Conservation (phyloP, 2,113 vertebrate species). For the Oncorhynchus keta region DNA sequence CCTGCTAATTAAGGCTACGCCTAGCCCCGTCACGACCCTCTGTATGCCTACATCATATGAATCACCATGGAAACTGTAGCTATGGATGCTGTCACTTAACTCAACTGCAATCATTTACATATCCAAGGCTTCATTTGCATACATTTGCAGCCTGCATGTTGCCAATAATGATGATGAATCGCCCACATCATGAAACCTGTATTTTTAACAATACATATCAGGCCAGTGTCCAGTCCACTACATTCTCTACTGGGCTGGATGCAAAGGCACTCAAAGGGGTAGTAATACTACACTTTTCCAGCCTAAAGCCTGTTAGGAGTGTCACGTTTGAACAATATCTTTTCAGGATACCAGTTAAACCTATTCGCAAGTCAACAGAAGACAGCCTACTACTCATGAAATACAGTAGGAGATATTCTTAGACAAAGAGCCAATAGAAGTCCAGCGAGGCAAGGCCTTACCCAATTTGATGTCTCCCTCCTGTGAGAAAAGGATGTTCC, state of each 20-base stretch:
- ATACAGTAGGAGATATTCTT: background rate
- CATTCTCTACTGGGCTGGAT: constrained; percentile 15
- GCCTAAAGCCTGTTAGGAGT: constrained; percentile 32
- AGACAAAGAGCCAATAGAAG: too few species aligned
- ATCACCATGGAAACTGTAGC: constrained; percentile 51
- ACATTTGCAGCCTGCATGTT: too few species aligned
- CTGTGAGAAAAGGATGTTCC: constrained; percentile 93
- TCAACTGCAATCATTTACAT: too few species aligned
- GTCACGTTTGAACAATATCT: background rate
- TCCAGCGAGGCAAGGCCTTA: constrained; percentile 59
- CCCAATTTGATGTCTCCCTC: constrained; percentile 96
- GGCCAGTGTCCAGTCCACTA: background rate
- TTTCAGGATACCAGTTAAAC: too few species aligned
- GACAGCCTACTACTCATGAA: too few species aligned
- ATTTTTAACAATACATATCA: background rate
- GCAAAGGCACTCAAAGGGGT: constrained; percentile 7
- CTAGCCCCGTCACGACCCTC: constrained; percentile 49
- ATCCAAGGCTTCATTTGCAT: too few species aligned
- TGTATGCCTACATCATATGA: constrained; percentile 59
- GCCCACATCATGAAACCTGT: background rate
- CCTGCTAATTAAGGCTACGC: constrained; percentile 47
- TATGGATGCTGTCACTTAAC: constrained; percentile 7
- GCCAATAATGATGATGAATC: too few species aligned
- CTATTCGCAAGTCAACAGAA: too few species aligned
- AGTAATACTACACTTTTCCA: constrained; percentile 22